A percentile compares a stretch with the other conserved stretches of the same genome.
Conservation (phyloP, 2,888 invertebrate genomes). For the Acleris literana region DNA sequence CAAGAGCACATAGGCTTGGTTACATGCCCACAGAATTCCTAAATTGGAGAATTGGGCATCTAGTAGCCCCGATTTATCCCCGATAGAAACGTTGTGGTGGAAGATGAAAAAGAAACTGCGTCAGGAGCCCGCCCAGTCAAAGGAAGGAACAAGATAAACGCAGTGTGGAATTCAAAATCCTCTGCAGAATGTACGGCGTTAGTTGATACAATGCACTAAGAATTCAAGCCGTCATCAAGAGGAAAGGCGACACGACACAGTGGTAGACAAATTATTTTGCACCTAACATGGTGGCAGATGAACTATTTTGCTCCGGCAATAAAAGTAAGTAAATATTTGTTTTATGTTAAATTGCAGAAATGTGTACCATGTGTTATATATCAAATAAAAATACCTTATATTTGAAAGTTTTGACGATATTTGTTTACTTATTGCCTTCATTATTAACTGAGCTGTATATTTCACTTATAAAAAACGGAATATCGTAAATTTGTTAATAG, state of each 20-base stretch:
- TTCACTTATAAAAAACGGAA: too few species aligned
- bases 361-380: too few species aligned
- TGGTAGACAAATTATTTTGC: constrained; percentile 8
- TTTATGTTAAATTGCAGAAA: too few species aligned
- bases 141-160: background rate
- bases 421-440: too few species aligned
- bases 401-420: too few species aligned
- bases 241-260: background rate
- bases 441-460: too few species aligned
- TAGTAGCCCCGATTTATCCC: constrained; percentile 3
- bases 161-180: background rate
- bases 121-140: background rate
- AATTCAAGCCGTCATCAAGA: background rate
- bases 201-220: background rate
- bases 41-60: background rate
- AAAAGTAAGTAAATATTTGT: too few species aligned
- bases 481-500: too few species aligned
- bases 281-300: too few species aligned
- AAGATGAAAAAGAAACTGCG: too few species aligned
- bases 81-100: constrained; percentile 6
- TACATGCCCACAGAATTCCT: background rate
- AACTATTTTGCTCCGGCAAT: too few species aligned
- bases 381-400: too few species aligned
- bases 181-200: background rate
- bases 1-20: background rate